A percentile compares a stretch with the other conserved stretches of the same genome.
These are phyloP conservation scores for Gallinago jamesoni DNA, from an alignment of 2,113 vertebrate genomes.

Conservation along the genomic window DNA sequence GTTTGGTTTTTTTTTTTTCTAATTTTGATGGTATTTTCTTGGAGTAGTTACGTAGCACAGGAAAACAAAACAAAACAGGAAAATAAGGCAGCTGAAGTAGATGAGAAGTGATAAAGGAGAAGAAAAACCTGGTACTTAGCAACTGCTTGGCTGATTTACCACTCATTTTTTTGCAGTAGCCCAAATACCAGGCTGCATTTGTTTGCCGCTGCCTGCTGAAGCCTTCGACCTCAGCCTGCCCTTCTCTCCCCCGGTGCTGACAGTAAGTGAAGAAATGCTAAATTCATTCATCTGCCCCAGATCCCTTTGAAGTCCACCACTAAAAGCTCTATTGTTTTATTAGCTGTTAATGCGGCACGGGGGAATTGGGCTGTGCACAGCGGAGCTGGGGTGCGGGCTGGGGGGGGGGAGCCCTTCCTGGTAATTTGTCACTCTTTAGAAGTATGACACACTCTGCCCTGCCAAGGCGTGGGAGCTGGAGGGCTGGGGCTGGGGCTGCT, in stretches of 20 bases:
- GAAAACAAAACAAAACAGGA: background rate
- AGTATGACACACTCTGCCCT: conserved; percentile 17
- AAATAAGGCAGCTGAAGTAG: background rate
- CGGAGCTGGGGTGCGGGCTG: conserved; percentile 5
- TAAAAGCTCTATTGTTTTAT: conserved; percentile 74
- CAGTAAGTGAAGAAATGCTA: conserved; percentile 64
- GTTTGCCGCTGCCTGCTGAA: conserved; percentile 42
- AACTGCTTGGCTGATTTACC: background rate
- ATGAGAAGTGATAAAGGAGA: background rate
- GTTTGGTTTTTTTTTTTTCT: background rate
- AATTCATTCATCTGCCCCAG: conserved; percentile 69
- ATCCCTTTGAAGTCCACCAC: conserved; percentile 58
- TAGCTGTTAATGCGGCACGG: conserved; percentile 57
- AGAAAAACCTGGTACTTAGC: background rate
- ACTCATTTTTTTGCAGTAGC: conserved; percentile 53
- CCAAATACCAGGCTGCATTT: conserved; percentile 48
- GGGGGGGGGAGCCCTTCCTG: conserved; percentile 46
- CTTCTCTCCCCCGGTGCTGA: conserved; percentile 51
- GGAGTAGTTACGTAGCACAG: background rate
- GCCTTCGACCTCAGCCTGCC: conserved; percentile 49
- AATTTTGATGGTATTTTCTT: background rate
- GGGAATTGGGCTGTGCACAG: background rate
- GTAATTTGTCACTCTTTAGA: conserved; percentile 59
- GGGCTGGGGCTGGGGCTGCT: background rate
- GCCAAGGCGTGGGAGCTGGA: background rate